Evolutionary conservation across 2,797 vertebrate genomes (phyloP).

Genomic region (Neostethus bicornis): DNA sequence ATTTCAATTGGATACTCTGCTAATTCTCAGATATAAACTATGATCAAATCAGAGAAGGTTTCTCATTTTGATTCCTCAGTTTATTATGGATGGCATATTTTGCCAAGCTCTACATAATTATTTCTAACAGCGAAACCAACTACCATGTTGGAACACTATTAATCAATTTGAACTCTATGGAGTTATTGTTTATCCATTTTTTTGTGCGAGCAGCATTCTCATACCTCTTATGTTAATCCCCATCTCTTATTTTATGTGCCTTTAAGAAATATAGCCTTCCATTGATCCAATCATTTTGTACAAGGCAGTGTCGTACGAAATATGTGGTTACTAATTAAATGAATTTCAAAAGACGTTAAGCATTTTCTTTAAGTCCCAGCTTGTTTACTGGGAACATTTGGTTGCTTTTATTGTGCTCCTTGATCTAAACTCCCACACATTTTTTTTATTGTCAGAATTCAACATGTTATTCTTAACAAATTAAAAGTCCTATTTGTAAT

Average conservation of each 20-base stretch:
- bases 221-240: neutral
- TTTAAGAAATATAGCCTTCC: conserved; percentile 1
- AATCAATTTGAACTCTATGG: neutral
- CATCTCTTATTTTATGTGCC: conserved; percentile 15
- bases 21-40: neutral
- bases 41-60: neutral
- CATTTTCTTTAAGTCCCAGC: conserved; percentile 19
- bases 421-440: conserved; percentile 13
- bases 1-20: neutral
- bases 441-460: neutral
- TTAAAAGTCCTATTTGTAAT: too few species aligned
- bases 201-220: neutral
- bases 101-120: neutral
- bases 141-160: neutral
- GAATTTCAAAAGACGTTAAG: too few species aligned
- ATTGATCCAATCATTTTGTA: conserved; percentile 24
- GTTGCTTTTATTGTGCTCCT: conserved; percentile 26
- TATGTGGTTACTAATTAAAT: conserved; percentile 19
- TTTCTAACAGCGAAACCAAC: neutral
- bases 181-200: neutral
- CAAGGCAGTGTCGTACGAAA: conserved; percentile 4
- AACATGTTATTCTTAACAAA: too few species aligned
- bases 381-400: conserved; percentile 1
- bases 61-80: neutral
- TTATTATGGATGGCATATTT: neutral